phyloP scores from a whole-genome alignment of 2,113 vertebrate species.

The Proterorhinus semilunaris region DNA sequence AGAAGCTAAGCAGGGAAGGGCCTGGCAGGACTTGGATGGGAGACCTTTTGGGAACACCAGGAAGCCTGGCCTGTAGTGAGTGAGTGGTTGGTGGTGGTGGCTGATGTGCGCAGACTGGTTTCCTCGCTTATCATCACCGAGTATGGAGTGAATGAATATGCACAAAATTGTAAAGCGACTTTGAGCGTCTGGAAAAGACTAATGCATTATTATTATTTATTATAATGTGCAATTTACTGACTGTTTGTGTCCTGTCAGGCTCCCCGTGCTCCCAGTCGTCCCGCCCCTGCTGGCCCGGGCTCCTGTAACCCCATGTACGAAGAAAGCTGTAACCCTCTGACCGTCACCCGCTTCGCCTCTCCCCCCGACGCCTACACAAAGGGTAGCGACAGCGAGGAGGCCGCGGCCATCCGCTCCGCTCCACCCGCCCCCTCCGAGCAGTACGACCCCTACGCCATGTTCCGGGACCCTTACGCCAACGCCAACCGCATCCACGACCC shows the following conservation, averaged over 20 bases:
- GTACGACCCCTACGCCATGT: conserved; percentile 71
- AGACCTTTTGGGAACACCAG: too few relatives aligned
- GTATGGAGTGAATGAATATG: too few relatives aligned
- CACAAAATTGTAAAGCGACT: too few relatives aligned
- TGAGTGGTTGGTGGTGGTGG: too few relatives aligned
- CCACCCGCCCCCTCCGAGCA: conserved; percentile 49
- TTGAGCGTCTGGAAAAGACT: too few relatives aligned
- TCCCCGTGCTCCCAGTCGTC: conserved; percentile 31
- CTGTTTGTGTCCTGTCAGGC: conserved; percentile 44
- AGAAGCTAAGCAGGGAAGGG: too few relatives aligned
- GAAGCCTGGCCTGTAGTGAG: too few relatives aligned
- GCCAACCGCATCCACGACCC: conserved; percentile 61
- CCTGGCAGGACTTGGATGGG: too few relatives aligned
- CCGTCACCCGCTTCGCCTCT: conserved; percentile 50
- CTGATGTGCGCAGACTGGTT: too few relatives aligned
- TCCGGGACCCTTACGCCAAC: conserved; percentile 51
- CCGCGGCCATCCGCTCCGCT: conserved; percentile 51
- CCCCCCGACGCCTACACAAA: conserved; percentile 54
- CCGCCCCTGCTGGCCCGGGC: conserved; percentile 49
- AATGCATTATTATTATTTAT: too few relatives aligned
- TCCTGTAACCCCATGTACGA: conserved; percentile 79
- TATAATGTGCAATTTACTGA: too few relatives aligned
- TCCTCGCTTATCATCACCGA: too few relatives aligned
- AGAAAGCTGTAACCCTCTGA: conserved; percentile 78
- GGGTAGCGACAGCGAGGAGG: conserved; percentile 55